These are phyloP conservation scores for Drosophila hamatofila DNA, from an alignment of 2,888 invertebrate species.

Conservation along the genomic window DNA sequence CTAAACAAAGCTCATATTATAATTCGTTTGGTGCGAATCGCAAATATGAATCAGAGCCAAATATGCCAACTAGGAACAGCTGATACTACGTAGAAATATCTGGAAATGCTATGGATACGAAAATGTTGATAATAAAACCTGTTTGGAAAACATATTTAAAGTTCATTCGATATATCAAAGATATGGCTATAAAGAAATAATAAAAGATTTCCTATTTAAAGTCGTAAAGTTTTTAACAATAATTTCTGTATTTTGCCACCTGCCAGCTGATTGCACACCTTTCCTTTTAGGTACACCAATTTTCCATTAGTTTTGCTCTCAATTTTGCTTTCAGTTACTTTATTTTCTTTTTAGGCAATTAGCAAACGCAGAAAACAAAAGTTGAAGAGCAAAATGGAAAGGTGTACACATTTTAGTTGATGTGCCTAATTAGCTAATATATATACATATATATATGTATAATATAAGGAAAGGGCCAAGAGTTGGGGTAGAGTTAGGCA, in stretches of 20 bases:
- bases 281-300: constrained; percentile 46
- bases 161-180: constrained; percentile 2
- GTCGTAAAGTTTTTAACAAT: neutral
- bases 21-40: constrained; percentile 30
- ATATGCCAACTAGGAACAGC: constrained; percentile 36
- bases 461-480: neutral
- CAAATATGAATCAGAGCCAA: constrained; percentile 46
- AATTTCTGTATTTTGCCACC: neutral
- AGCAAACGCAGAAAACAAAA: constrained; percentile 68
- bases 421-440: constrained; percentile 62
- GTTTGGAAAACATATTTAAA: constrained; percentile 5
- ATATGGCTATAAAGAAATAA: neutral
- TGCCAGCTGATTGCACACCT: constrained; percentile 1
- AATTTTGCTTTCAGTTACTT: constrained; percentile 62
- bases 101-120: constrained; percentile 11
- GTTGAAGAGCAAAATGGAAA: constrained; percentile 58
- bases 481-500: neutral
- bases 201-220: neutral
- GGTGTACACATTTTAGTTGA: constrained; percentile 45
- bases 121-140: constrained; percentile 6
- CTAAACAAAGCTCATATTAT: constrained; percentile 19
- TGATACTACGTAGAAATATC: constrained; percentile 23
- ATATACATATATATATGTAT: no score
- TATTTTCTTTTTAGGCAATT: constrained; percentile 53
- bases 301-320: constrained; percentile 76